A percentile compares a stretch with the other conserved stretches of the same genome.
phyloP scores from a whole-genome alignment of 2,113 vertebrate genomes.

The Camelus bactrianus region DNA sequence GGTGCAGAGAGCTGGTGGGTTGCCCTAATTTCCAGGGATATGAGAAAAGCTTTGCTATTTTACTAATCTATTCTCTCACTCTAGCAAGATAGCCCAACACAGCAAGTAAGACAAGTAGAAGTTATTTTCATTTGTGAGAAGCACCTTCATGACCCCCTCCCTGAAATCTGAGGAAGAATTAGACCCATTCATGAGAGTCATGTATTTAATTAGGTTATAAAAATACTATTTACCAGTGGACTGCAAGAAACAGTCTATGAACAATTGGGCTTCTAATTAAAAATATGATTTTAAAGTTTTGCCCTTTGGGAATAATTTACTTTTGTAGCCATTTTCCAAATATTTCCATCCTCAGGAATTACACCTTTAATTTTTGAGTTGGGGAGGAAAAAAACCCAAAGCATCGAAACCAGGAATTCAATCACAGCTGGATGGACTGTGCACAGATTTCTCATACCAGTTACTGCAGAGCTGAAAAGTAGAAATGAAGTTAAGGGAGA shows the following conservation, averaged over 20 bases:
- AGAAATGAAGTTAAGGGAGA: not conserved
- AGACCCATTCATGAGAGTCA: not conserved
- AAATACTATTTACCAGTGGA: constrained; percentile 12
- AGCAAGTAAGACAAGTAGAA: not conserved
- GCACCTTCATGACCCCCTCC: not conserved
- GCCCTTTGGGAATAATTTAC: not conserved
- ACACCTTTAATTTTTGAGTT: constrained; percentile 59
- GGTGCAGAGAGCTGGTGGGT: not conserved
- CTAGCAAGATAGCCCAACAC: not conserved
- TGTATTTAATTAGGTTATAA: constrained; percentile 40
- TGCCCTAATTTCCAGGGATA: constrained; percentile 30
- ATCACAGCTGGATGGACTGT: constrained; percentile 3
- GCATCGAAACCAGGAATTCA: constrained; percentile 51
- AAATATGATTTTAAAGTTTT: constrained; percentile 49
- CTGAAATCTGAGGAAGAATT: constrained; percentile 42
- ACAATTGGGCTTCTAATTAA: constrained; percentile 9
- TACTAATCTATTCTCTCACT: not conserved
- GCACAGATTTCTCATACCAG: constrained; percentile 23
- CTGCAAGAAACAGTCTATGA: not conserved
- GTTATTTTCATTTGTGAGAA: constrained; percentile 9
- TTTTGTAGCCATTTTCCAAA: constrained; percentile 48
- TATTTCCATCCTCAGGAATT: constrained; percentile 55
- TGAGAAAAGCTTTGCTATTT: not conserved
- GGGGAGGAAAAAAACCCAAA: not conserved
- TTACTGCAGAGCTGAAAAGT: not conserved